Base-by-base conservation (phyloP, 2,113 vertebrate genomes). In the Pycnonotus jocosus region DNA sequence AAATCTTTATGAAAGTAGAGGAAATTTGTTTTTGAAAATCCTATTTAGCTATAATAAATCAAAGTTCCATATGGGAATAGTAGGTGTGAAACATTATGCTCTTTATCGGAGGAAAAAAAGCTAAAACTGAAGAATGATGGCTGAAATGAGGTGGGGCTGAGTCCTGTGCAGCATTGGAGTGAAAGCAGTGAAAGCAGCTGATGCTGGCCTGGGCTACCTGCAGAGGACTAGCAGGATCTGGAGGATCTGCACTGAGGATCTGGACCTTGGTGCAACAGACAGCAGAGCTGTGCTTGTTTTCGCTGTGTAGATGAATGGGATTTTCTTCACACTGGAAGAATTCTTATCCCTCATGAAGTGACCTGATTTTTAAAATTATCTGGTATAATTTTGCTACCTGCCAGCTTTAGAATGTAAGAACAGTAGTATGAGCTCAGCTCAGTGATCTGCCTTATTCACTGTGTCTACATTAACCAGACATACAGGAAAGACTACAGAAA, bases 301-400 rank as follows among this genome's bases (percentile, higher is more conserved):
- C 45, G 45, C 54, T 45, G 4, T 56, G 31, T 45, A 77, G 71
- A 81, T 78, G 38, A 86, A 93, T 81, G 45, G 33, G 30, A 35
- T 88, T 87, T 90, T 93, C 73, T 84, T 64, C 23, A 13, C 45
- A 15, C 11, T 38, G 38, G 20, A 65, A 81, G 44, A 81, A 80
- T 82, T 70, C 50, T 88, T 87, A 54, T 56, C 31, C 21, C 18
- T 84, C 40, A 25, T 82, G 48, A 81, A 91, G 88, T 80, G 62
- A 92, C 77, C 81, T 89, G 81, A 71, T 93, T 85, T 93, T 95
- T 86, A 7, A 79, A 96, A 76, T 90, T 74, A 79, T 68, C 70
- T 93, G 37, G 15, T 61, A 33, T 6, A 24, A 69, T 82, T 88
- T 76, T 92, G 35, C 28, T 90, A 61, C 62, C 84, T 94, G 31